Conservation (phyloP, 2,113 vertebrate genomes). For the Conger conger region DNA sequence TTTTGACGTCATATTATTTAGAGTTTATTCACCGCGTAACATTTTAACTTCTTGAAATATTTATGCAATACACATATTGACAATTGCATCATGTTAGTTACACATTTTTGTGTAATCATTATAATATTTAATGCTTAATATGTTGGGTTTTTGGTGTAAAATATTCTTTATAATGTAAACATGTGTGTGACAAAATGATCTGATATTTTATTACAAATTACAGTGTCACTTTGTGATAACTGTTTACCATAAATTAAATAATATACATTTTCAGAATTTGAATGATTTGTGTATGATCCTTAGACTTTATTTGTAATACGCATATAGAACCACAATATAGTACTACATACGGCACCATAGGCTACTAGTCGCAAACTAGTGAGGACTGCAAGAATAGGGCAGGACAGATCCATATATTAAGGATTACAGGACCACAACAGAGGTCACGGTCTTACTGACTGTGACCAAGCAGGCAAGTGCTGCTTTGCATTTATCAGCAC, state of each 20-base stretch:
- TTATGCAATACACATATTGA: not conserved
- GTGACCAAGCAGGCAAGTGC: slow-evolving; percentile 52
- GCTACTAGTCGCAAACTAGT: too few species aligned
- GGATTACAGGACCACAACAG: not conserved
- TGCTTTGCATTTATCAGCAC: slow-evolving; percentile 70
- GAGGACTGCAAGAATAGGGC: not conserved
- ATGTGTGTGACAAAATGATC: too few species aligned
- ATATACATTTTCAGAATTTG: not conserved
- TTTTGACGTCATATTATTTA: not conserved
- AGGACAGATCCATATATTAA: not conserved
- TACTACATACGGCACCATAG: not conserved
- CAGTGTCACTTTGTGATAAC: too few species aligned
- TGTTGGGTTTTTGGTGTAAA: not conserved
- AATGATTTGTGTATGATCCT: too few species aligned
- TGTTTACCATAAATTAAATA: not conserved
- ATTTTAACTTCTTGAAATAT: not conserved
- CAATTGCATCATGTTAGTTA: not conserved
- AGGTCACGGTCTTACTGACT: slow-evolving; percentile 16
- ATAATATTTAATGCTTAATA: not conserved
- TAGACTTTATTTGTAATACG: not conserved
- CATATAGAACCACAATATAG: not conserved
- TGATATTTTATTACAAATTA: too few species aligned
- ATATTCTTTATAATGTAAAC: not conserved
- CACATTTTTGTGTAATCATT: not conserved
- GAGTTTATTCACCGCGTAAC: too few species aligned